A percentile compares a stretch with the other conserved stretches of the same genome.
Conservation (phyloP, 2,888 invertebrate species). For the Hirtodrosophila confusa region DNA sequence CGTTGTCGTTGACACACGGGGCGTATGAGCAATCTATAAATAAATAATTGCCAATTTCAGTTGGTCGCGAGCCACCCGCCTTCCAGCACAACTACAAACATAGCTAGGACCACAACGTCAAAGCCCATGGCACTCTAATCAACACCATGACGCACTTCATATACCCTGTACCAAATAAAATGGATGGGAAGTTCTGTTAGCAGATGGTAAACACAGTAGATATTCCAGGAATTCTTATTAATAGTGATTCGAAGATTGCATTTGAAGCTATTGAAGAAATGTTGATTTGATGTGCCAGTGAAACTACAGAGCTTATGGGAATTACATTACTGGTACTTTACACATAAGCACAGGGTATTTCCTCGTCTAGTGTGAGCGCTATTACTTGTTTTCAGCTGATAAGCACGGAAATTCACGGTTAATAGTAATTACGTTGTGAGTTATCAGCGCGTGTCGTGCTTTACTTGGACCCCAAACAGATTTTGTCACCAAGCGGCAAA, state of each 20-base stretch:
- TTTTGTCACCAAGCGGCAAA: conserved; percentile 58
- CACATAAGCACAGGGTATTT: too few relatives aligned
- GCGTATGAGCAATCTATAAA: conserved; percentile 67
- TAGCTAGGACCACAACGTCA: conserved; percentile 14
- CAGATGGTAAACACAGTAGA: too few relatives aligned
- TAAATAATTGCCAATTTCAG: conserved; percentile 55
- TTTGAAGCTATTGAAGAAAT: too few relatives aligned
- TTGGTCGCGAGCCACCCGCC: conserved; percentile 26
- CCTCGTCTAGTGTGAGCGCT: too few relatives aligned
- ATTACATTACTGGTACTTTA: too few relatives aligned
- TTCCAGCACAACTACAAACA: not conserved
- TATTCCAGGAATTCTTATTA: too few relatives aligned
- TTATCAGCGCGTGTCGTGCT: conserved; percentile 54
- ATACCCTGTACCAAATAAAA: not conserved
- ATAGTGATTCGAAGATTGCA: too few relatives aligned
- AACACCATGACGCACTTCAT: conserved; percentile 53
- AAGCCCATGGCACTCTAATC: conserved; percentile 24
- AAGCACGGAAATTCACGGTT: conserved; percentile 56
- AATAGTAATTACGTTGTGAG: conserved; percentile 59
- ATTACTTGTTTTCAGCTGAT: conserved; percentile 35
- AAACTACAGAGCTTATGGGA: too few relatives aligned
- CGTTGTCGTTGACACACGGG: conserved; percentile 36
- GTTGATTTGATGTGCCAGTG: too few relatives aligned
- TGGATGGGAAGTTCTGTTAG: too few relatives aligned
- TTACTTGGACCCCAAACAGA: conserved; percentile 20